These are phyloP conservation scores for Aphidoletes aphidimyza DNA, from an alignment of 2,888 invertebrate species.

Conservation along the genomic window DNA sequence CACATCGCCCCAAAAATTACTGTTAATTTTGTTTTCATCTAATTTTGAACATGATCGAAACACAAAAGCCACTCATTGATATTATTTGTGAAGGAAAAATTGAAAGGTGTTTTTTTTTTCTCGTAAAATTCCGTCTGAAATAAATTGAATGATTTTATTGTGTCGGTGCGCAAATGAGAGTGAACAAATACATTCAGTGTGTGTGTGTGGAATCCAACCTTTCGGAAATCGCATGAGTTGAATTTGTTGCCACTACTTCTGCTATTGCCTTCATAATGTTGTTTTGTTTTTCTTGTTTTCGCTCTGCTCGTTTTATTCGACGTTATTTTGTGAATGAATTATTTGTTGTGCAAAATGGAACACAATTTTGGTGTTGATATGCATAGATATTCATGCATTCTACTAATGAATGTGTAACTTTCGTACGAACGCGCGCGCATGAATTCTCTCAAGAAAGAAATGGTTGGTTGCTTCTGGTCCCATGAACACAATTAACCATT, in stretches of 20 bases:
- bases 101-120: constrained; percentile 3
- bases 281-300: background rate
- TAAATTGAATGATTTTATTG: constrained; percentile 19
- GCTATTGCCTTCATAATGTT: background rate
- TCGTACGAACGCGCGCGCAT: background rate
- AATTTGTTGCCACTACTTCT: background rate
- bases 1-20: background rate
- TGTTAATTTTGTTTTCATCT: constrained; percentile 24
- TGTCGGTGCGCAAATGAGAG: constrained; percentile 20
- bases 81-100: background rate
- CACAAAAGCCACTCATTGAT: background rate
- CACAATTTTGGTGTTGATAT: background rate
- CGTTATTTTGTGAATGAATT: constrained; percentile 36
- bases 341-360: constrained; percentile 36
- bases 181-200: constrained; percentile 7
- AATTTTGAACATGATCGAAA: background rate
- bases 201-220: constrained; percentile 9
- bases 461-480: constrained; percentile 32
- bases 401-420: constrained; percentile 15
- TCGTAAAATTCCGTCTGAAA: constrained; percentile 28
- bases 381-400: background rate
- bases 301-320: background rate
- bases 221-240: constrained; percentile 19
- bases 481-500: constrained; percentile 49
- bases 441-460: constrained; percentile 1